Percentiles rank a stretch among this genome's conserved stretches.
Evolutionary conservation across 30 jellyfish, hydroid and myxozoan genomes (phyloP).

Genomic region (Cassiopea xamachana): DNA sequence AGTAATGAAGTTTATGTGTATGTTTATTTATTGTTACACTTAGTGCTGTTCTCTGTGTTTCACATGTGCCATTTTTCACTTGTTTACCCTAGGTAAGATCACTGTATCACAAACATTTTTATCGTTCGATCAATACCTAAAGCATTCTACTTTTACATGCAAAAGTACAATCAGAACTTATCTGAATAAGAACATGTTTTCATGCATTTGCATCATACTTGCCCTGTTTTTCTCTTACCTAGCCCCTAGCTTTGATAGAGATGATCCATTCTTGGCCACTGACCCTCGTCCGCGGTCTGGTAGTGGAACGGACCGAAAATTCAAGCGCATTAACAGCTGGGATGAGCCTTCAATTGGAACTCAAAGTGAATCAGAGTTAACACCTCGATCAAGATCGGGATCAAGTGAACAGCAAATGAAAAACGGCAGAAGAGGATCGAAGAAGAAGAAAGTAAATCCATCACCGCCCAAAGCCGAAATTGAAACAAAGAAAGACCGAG

Average conservation of each 20-base stretch:
- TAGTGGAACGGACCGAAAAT: constrained; percentile 55
- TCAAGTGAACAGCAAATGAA: constrained; percentile 35
- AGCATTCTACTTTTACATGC: no score
- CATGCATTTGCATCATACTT: neutral
- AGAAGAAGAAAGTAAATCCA: constrained; percentile 58
- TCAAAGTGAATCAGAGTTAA: constrained; percentile 75
- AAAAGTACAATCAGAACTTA: no score
- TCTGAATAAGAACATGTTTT: no score
- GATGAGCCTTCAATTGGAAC: constrained; percentile 80
- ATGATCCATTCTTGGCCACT: constrained; percentile 80
- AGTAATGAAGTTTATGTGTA: no score
- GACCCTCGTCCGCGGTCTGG: constrained; percentile 74
- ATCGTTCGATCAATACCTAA: no score
- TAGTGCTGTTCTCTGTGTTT: no score
- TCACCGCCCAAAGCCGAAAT: constrained; percentile 1
- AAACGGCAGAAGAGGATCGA: constrained; percentile 56
- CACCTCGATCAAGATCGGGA: constrained; percentile 68
- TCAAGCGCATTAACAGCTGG: constrained; percentile 78
- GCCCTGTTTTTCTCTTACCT: neutral
- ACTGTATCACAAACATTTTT: no score
- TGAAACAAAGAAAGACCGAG: constrained; percentile 3
- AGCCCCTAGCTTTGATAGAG: constrained; percentile 63
- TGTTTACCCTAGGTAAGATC: no score
- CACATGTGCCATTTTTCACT: no score
- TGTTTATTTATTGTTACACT: no score